A percentile compares a stretch with the other conserved stretches of the same genome.
These are phyloP conservation scores for Amblyopsis hoosieri DNA, from an alignment of 2,797 vertebrate species.

Conservation along the genomic window DNA sequence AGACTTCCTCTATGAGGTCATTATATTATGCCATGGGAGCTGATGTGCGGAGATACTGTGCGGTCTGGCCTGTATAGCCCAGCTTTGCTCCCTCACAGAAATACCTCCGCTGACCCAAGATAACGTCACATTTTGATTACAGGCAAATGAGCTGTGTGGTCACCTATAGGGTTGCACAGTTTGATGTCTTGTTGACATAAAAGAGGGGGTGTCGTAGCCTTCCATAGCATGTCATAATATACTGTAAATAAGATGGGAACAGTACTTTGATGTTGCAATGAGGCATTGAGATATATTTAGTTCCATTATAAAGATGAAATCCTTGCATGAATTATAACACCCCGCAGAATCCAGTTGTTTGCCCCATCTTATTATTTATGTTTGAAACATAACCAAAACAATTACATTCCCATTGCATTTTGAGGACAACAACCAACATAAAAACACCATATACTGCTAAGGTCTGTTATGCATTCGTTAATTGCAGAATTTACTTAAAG, in stretches of 20 bases:
- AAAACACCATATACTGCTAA: neutral
- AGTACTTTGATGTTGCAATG: slow-evolving; percentile 19
- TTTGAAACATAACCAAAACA: too few relatives aligned
- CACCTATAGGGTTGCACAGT: slow-evolving; percentile 37
- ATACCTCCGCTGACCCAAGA: slow-evolving; percentile 65
- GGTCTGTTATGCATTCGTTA: slow-evolving; percentile 20
- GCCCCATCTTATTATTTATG: too few relatives aligned
- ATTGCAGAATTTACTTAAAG: slow-evolving; percentile 21
- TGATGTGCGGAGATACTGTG: slow-evolving; percentile 60
- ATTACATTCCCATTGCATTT: too few relatives aligned
- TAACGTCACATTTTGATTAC: slow-evolving; percentile 73
- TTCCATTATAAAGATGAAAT: neutral
- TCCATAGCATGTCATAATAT: slow-evolving; percentile 17
- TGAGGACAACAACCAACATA: too few relatives aligned
- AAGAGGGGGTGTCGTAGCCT: slow-evolving; percentile 9
- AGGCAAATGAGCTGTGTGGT: slow-evolving; percentile 51
- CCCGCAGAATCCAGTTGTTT: too few relatives aligned
- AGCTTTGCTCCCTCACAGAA: slow-evolving; percentile 73
- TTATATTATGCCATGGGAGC: slow-evolving; percentile 69
- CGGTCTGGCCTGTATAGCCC: slow-evolving; percentile 72
- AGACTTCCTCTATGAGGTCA: slow-evolving; percentile 81
- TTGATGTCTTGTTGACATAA: slow-evolving; percentile 45
- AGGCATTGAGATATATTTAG: slow-evolving; percentile 1
- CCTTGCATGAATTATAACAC: too few relatives aligned
- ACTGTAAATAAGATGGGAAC: slow-evolving; percentile 8